Evolutionary conservation across 2,888 invertebrate genomes (phyloP), one percentile per base, ranked within the genome.

Genomic region (Macropis europaea): DNA sequence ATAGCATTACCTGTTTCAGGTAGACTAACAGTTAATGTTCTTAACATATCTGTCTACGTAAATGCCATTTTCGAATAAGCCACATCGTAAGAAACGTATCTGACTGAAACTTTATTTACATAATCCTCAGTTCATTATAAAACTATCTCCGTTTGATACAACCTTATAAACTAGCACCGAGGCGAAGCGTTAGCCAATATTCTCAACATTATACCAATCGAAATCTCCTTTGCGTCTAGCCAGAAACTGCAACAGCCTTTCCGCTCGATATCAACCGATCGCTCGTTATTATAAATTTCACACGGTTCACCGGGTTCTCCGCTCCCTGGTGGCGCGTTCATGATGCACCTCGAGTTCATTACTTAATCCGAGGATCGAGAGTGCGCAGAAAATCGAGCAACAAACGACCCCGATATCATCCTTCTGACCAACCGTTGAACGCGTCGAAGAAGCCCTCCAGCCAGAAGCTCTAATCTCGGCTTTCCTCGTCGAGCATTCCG

Each of bases 241-340:
- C 30, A 26, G 24, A 24, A 69, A 69, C 50, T 7, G 67, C 52
- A 57, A 69, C 56, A 45, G 57, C 66, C 56, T 56, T 36, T 45
- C 26, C 67, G 56, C 56, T 38, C 50, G 50, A 52, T 66, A 38
- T 42, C 50, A 30, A 66, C 36, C 40, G 47, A 56, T 56, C 43
- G 56, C 19, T 66, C 36, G 2, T 28, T 19, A 11, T 47, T 53
- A 11, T 30, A 64, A 68, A 15, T 66, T 66, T 57, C 9, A 30
- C 15, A 5, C 11, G 59, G 30, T 19, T n/a, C 1, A 2, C 11
- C 28, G 24, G 7, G 13, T 30, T 11, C 45, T 13, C 45, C 22
- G 24, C n/a, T 11, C 11, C 7, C 17, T 30, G 17, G 40, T 32
- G 7, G 40, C 15, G 11, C 26, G n/a, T 30, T 38, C 6, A 9